Conservation (phyloP, 2,113 vertebrate species). For the Xyrauchen texanus region DNA sequence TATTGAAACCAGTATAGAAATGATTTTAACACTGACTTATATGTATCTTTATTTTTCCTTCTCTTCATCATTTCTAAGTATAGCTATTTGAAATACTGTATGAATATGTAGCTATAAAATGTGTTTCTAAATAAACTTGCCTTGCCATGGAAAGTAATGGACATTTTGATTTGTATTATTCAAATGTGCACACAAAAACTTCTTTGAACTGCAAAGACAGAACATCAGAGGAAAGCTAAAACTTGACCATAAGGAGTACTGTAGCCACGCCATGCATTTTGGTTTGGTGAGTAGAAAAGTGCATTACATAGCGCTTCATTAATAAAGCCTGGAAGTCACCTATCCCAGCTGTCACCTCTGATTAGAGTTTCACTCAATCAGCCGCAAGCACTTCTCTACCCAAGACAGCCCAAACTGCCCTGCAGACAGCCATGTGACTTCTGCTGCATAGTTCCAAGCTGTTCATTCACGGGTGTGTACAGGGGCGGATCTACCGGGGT, state of each 20-base stretch:
- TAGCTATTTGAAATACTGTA: no score
- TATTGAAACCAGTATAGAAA: no score
- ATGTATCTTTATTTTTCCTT: no score
- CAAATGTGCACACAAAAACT: no score
- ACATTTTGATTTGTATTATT: no score
- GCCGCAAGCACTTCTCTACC: not conserved
- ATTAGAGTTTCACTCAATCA: conserved; percentile 56
- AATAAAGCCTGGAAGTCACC: conserved; percentile 47
- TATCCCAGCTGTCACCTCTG: conserved; percentile 48
- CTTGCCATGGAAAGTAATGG: no score
- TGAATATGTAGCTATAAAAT: no score
- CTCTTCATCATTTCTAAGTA: no score
- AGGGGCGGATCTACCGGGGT: no score
- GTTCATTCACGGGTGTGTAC: not conserved
- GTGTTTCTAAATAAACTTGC: no score
- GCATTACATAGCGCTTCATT: conserved; percentile 11
- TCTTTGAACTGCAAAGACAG: not conserved
- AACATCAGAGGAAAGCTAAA: not conserved
- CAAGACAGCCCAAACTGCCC: conserved; percentile 10
- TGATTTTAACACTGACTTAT: no score
- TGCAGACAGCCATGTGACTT: conserved; percentile 23
- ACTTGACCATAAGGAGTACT: not conserved
- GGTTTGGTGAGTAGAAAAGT: not conserved
- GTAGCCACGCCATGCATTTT: not conserved
- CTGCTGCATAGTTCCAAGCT: conserved; percentile 37